Conservation (phyloP, 2,888 invertebrate genomes). For the Xestia ashworthii region DNA sequence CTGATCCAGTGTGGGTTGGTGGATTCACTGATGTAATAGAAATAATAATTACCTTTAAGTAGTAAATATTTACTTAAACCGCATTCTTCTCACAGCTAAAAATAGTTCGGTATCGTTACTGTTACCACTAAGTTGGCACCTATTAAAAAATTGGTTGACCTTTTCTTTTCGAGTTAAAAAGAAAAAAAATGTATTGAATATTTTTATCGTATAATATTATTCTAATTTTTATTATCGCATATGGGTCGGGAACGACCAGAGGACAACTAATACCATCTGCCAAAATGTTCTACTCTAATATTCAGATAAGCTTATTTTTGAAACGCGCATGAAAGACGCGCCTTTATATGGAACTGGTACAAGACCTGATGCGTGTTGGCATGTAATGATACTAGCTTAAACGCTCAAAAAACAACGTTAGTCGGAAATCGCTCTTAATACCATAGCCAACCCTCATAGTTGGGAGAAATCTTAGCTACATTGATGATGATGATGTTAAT, state of each 20-base stretch:
- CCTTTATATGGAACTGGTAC: not conserved
- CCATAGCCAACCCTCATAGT: not conserved
- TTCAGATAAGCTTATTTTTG: not conserved
- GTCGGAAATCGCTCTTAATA: not conserved
- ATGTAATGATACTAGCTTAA: not conserved
- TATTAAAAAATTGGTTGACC: not conserved
- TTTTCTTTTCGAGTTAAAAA: not conserved
- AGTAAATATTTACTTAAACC: not conserved
- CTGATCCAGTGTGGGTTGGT: not conserved
- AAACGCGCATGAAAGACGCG: not conserved
- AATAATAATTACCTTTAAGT: not conserved
- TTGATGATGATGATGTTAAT: not conserved
- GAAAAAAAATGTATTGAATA: not conserved
- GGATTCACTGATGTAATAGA: not conserved
- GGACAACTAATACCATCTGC: not conserved
- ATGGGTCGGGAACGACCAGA: not conserved
- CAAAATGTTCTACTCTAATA: not conserved
- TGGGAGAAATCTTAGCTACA: not conserved
- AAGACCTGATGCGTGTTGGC: not conserved
- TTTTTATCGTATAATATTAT: not conserved
- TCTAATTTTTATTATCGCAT: not conserved
- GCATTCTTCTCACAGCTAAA: not conserved
- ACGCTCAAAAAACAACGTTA: not conserved
- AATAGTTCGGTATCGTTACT: not conserved
- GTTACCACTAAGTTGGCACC: not conserved